Evolutionary conservation across 2,888 invertebrate species (phyloP).

Genomic region (Fabriciana adippe): DNA sequence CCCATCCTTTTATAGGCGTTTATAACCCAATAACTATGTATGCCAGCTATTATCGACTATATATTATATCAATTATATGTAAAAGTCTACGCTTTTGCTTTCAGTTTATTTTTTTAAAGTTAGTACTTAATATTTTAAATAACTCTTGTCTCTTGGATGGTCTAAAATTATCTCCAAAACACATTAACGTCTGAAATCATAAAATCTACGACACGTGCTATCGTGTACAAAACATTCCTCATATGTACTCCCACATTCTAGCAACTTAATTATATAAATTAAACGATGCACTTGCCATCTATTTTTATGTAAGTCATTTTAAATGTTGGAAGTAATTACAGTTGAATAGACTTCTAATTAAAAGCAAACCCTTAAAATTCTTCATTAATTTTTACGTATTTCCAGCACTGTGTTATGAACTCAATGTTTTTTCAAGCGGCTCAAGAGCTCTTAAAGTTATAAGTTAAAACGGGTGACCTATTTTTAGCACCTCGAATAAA

Average conservation of each 20-base stretch:
- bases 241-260: no score
- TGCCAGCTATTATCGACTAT: conserved; percentile 2
- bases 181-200: no score
- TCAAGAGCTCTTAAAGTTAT: conserved; percentile 3
- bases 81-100: background rate
- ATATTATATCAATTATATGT: background rate
- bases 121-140: no score
- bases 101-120: background rate
- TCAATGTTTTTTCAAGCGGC: background rate
- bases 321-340: no score
- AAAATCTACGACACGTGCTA: no score
- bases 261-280: no score
- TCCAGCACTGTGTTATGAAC: background rate
- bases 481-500: background rate
- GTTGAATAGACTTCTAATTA: background rate
- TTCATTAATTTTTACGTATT: no score
- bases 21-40: conserved; percentile 11
- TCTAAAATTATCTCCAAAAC: no score
- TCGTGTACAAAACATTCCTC: no score
- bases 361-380: background rate
- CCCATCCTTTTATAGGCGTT: conserved; percentile 5
- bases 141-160: no score
- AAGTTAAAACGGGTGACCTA: background rate
- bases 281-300: no score
- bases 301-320: no score